Conservation (phyloP, 2,113 vertebrate genomes). For the Mustelus asterias region DNA sequence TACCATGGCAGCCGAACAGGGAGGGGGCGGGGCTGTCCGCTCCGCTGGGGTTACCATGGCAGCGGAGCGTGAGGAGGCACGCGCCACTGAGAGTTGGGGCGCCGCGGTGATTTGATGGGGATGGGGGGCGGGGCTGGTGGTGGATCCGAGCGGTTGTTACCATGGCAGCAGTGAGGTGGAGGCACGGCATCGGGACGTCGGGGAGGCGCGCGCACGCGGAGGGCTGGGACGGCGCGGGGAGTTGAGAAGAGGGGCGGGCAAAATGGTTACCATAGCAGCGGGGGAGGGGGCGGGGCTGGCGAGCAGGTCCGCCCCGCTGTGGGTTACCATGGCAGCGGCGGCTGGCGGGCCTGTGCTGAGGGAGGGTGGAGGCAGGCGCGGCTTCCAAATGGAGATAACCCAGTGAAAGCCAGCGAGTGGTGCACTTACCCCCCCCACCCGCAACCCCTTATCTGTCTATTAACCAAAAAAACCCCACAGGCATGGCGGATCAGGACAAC, state of each 20-base stretch:
- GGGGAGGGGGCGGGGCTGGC: neutral
- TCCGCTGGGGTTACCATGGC: no score
- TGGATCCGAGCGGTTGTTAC: no score
- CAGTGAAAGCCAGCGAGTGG: neutral
- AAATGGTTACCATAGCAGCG: neutral
- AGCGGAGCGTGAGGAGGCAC: no score
- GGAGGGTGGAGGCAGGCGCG: slow-evolving; percentile 17
- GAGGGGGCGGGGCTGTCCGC: no score
- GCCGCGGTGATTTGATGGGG: no score
- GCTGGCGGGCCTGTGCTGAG: neutral
- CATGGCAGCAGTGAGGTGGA: no score
- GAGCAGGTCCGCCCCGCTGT: neutral
- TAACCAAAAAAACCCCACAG: neutral
- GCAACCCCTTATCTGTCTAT: neutral
- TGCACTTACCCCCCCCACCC: neutral
- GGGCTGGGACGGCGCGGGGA: neutral
- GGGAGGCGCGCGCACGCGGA: no score
- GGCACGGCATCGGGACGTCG: no score
- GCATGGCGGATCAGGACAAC: slow-evolving; percentile 20
- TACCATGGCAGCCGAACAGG: no score
- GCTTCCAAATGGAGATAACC: neutral
- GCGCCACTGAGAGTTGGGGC: no score
- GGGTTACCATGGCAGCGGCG: slow-evolving; percentile 10
- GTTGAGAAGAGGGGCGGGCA: neutral
- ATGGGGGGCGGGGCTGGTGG: no score